phyloP scores from a whole-genome alignment of 1,140 invertebrate species.

The Anastrepha obliqua region DNA sequence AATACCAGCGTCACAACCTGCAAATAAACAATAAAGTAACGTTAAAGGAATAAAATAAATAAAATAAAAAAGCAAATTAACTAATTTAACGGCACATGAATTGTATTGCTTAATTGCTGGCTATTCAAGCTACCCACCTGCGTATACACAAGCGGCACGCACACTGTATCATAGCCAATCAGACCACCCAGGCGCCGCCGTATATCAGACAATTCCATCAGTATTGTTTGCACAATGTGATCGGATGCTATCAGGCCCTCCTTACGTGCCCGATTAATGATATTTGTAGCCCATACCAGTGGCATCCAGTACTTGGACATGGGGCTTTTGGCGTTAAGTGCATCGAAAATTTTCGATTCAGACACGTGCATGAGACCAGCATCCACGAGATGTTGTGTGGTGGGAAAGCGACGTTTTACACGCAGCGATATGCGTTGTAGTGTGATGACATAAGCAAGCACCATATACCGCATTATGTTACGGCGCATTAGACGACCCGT shows the following conservation, averaged over 20 bases:
- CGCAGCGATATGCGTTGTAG: slow-evolving; percentile 90
- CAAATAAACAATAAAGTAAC: slow-evolving; percentile 65
- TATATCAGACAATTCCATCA: slow-evolving; percentile 89
- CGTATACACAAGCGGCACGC: slow-evolving; percentile 97
- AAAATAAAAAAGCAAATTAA: slow-evolving; percentile 15
- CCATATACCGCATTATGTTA: slow-evolving; percentile 92
- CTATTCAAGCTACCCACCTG: slow-evolving; percentile 82
- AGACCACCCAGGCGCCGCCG: slow-evolving; percentile 85
- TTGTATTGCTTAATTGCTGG: not conserved
- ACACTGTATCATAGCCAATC: slow-evolving; percentile 96
- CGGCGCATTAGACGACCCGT: slow-evolving; percentile 88
- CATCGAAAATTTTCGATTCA: slow-evolving; percentile 91
- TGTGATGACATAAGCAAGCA: slow-evolving; percentile 91
- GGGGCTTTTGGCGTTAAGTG: slow-evolving; percentile 88
- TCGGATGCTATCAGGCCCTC: slow-evolving; percentile 88
- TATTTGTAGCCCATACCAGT: slow-evolving; percentile 91
- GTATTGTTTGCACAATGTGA: slow-evolving; percentile 89
- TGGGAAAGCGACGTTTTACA: slow-evolving; percentile 92
- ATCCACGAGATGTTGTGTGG: slow-evolving; percentile 92
- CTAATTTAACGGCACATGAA: slow-evolving; percentile 49
- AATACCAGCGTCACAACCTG: slow-evolving; percentile 94
- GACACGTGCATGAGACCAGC: slow-evolving; percentile 93
- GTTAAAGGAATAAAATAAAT: not conserved
- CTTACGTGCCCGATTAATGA: slow-evolving; percentile 89
- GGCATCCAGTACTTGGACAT: slow-evolving; percentile 97